Percentiles rank a stretch among this genome's conserved stretches.
These are phyloP conservation scores for Apus apus DNA, from an alignment of 2,113 vertebrate genomes.

Conservation along the genomic window DNA sequence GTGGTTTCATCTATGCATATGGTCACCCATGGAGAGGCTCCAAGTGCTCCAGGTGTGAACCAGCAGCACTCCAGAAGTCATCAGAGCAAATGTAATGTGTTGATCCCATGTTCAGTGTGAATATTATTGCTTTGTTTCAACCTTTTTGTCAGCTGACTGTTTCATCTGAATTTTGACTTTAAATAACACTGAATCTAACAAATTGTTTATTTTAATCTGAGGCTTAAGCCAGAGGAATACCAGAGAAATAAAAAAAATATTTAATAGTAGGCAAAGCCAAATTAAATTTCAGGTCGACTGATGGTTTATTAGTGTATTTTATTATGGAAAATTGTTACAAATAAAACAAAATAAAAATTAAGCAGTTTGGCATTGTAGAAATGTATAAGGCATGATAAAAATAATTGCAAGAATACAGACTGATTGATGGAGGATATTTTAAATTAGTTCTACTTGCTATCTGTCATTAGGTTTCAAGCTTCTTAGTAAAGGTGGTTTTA, in stretches of 20 bases:
- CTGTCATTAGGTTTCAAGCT: neutral
- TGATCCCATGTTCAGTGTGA: neutral
- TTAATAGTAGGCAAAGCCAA: neutral
- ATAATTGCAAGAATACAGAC: neutral
- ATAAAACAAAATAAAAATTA: neutral
- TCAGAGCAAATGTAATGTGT: neutral
- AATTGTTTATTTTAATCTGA: neutral
- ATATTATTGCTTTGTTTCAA: neutral
- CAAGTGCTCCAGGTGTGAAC: neutral
- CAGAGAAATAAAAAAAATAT: neutral
- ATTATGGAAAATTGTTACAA: neutral
- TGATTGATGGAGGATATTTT: neutral
- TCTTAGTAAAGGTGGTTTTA: neutral
- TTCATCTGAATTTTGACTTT: neutral
- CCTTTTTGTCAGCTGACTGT: neutral
- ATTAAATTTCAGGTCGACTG: neutral
- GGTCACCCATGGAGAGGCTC: fast-evolving
- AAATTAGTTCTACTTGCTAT: neutral
- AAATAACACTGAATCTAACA: neutral
- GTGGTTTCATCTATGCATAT: neutral
- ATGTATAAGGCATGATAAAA: neutral
- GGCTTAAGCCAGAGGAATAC: neutral
- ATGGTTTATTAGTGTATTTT: neutral
- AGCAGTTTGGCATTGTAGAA: neutral
- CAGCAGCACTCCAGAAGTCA: neutral